Evolutionary conservation across 37 sponge, comb jelly and placozoan genomes (phyloP).

Genomic region (Cliona cf. orientalis): DNA sequence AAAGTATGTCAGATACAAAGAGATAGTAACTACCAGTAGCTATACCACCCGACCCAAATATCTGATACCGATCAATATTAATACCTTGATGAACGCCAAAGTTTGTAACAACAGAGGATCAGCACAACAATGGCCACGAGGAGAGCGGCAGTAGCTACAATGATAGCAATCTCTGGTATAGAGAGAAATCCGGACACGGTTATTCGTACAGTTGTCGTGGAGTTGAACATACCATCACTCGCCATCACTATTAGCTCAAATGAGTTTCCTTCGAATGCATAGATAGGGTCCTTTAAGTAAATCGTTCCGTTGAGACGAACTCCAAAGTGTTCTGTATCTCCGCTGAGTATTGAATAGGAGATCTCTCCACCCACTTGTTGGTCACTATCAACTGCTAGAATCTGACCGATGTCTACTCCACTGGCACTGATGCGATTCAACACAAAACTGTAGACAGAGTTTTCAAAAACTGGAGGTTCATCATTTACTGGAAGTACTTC

Average conservation of each 20-base stretch:
- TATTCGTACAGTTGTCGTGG: neutral
- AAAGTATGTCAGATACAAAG: too few species aligned
- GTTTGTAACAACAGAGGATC: too few species aligned
- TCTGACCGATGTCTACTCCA: neutral
- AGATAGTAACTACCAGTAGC: too few species aligned
- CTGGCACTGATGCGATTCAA: neutral
- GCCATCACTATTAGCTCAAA: slow-evolving; percentile 29
- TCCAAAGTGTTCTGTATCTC: slow-evolving; percentile 15
- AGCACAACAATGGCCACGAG: too few species aligned
- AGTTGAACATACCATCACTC: slow-evolving; percentile 26
- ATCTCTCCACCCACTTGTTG: neutral
- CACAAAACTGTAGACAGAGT: neutral
- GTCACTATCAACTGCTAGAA: slow-evolving; percentile 27
- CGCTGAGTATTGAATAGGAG: neutral
- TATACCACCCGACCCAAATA: too few species aligned
- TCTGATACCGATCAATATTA: too few species aligned
- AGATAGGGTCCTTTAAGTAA: slow-evolving; percentile 9
- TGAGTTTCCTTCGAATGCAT: slow-evolving; percentile 25
- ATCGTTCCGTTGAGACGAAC: slow-evolving; percentile 26
- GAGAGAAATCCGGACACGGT: slow-evolving; percentile 22
- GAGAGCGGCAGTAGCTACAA: neutral
- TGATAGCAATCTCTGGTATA: slow-evolving; percentile 23
- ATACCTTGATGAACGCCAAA: too few species aligned
- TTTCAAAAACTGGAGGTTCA: neutral
- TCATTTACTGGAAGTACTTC: slow-evolving; percentile 25